phyloP scores from a whole-genome alignment of 2,113 vertebrate species.

The Corynorhinus townsendii region DNA sequence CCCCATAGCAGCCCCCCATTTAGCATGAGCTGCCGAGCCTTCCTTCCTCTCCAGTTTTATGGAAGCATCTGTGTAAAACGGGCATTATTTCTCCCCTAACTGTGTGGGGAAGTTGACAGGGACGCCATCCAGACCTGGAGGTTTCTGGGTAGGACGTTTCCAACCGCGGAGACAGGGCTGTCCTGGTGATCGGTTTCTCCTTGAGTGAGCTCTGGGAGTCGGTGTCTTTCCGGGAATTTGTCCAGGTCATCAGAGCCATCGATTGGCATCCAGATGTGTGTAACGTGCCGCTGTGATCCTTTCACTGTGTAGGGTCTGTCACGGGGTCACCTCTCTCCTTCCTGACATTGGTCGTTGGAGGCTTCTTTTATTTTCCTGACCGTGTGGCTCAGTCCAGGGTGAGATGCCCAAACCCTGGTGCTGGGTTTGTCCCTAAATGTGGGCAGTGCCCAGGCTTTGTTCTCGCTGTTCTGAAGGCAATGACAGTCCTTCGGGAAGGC shows the following conservation, averaged over 20 bases:
- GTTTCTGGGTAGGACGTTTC: neutral
- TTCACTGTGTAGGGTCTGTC: neutral
- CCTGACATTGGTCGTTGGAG: neutral
- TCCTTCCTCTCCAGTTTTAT: neutral
- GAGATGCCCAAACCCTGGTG: neutral
- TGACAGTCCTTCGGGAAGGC: neutral
- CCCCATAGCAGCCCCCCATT: neutral
- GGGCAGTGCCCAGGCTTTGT: neutral
- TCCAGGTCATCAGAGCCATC: neutral
- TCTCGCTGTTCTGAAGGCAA: accelerated
- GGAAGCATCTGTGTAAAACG: neutral
- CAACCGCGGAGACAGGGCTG: accelerated
- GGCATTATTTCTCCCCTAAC: neutral
- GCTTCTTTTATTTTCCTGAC: neutral
- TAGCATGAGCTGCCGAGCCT: neutral
- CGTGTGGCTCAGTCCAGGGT: neutral
- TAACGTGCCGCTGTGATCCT: neutral
- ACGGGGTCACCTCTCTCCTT: neutral
- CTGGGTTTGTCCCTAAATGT: neutral
- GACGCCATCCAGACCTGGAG: neutral
- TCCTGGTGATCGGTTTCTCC: neutral
- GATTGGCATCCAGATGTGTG: neutral
- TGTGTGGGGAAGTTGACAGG: neutral
- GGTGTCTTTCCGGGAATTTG: neutral
- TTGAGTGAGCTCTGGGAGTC: neutral